Conservation (phyloP, 2,888 invertebrate genomes). For the Auanema freiburgensis region DNA sequence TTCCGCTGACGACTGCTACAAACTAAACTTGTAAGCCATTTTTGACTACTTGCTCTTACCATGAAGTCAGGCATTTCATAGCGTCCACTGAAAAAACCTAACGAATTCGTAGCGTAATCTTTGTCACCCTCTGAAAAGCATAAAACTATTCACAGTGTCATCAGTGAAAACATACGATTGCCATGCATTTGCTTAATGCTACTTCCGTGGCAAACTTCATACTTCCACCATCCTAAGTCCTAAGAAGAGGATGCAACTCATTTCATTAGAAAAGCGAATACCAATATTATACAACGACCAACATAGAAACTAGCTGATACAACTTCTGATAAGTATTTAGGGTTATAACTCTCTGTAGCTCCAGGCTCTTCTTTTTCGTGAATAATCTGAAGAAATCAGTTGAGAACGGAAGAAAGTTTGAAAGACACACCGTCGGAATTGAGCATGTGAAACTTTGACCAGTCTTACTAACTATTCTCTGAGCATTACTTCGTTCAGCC, state of each 20-base stretch:
- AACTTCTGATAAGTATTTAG: background rate
- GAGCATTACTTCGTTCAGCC: too few relatives aligned
- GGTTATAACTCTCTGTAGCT: background rate
- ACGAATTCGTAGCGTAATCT: background rate
- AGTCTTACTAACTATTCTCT: too few relatives aligned
- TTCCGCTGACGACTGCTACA: background rate
- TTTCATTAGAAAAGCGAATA: background rate
- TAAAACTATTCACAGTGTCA: background rate
- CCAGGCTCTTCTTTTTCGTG: background rate
- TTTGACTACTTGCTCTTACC: background rate
- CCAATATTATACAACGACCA: background rate
- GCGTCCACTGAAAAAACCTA: background rate
- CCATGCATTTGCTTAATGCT: background rate
- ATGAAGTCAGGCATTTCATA: background rate
- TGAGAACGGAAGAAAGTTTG: background rate
- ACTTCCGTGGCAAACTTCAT: too few relatives aligned
- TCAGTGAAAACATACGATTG: background rate
- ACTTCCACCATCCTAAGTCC: too few relatives aligned
- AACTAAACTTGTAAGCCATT: background rate
- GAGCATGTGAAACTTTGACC: too few relatives aligned
- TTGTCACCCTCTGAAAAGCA: background rate
- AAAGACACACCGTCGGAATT: too few relatives aligned
- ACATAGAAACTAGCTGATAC: constrained; percentile 2
- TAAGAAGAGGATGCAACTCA: too few relatives aligned
- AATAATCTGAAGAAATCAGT: background rate